Evolutionary conservation across 2,888 invertebrate genomes (phyloP).

Genomic region (Lasioglossum leucozonium): DNA sequence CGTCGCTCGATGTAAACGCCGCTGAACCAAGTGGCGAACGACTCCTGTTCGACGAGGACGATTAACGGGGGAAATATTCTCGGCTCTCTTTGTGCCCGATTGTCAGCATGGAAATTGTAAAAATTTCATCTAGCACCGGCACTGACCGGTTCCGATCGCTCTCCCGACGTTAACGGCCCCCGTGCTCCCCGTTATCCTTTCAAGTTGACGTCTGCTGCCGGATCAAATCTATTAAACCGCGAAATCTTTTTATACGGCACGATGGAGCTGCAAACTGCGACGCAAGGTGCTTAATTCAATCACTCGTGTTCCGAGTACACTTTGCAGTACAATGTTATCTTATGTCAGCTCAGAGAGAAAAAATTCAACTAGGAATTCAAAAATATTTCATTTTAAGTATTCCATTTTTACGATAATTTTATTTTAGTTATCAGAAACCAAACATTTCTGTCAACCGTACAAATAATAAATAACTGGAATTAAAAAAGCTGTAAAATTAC

Average conservation of each 20-base stretch:
- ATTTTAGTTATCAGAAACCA: too few relatives aligned
- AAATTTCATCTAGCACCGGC: not conserved
- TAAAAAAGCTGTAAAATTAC: too few relatives aligned
- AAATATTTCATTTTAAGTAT: not conserved
- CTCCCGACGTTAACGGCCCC: not conserved
- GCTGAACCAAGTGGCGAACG: not conserved
- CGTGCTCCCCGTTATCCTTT: not conserved
- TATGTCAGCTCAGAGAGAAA: not conserved
- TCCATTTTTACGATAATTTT: too few relatives aligned
- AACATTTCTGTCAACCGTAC: too few relatives aligned
- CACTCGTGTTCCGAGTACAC: not conserved
- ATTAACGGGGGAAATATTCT: slow-evolving; percentile 10
- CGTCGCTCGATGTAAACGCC: not conserved
- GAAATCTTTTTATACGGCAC: not conserved
- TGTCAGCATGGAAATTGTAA: not conserved
- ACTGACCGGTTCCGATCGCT: not conserved
- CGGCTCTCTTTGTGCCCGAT: slow-evolving; percentile 7
- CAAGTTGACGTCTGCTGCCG: not conserved
- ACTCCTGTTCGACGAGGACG: not conserved
- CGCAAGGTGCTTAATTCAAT: not conserved
- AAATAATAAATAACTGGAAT: too few relatives aligned
- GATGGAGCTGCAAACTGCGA: not conserved
- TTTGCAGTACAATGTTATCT: not conserved
- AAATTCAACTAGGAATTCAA: not conserved
- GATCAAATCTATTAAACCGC: not conserved